phyloP scores from a whole-genome alignment of 2,113 vertebrate species.

The Raphicerus campestris region DNA sequence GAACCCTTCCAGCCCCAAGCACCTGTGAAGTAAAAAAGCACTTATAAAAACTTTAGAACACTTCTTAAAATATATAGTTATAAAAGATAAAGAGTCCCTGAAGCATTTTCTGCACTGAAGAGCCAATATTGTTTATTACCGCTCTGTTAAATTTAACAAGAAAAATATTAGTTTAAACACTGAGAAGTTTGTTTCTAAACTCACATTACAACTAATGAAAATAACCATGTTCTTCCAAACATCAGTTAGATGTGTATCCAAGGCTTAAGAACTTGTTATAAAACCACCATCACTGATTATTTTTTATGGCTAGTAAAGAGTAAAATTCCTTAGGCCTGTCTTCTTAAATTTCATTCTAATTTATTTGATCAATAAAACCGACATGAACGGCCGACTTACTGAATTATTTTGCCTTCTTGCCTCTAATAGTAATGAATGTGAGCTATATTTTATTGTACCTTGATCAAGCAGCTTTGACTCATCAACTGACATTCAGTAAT shows the following conservation, averaged over 20 bases:
- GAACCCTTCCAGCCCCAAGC: not conserved
- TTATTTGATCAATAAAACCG: not conserved
- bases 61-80: conserved; percentile 40
- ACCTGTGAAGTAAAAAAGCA: conserved; percentile 35
- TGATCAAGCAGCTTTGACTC: not conserved
- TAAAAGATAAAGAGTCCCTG: conserved; percentile 33
- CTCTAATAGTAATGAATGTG: not conserved
- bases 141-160: conserved; percentile 27
- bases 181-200: not conserved
- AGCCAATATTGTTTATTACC: conserved; percentile 37
- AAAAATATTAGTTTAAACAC: conserved; percentile 12
- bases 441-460: not conserved
- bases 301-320: not conserved
- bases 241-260: not conserved
- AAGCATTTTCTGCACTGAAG: conserved; percentile 7
- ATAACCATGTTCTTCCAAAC: not conserved
- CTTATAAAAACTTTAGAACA: conserved; percentile 28
- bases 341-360: conserved; percentile 27
- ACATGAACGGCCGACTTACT: not conserved
- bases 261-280: not conserved
- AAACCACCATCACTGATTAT: not conserved
- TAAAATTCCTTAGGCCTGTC: not conserved
- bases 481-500: not conserved
- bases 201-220: not conserved
- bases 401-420: not conserved